These are phyloP conservation scores for Acomys russatus DNA, from an alignment of 2,797 vertebrate species.

Conservation along the genomic window DNA sequence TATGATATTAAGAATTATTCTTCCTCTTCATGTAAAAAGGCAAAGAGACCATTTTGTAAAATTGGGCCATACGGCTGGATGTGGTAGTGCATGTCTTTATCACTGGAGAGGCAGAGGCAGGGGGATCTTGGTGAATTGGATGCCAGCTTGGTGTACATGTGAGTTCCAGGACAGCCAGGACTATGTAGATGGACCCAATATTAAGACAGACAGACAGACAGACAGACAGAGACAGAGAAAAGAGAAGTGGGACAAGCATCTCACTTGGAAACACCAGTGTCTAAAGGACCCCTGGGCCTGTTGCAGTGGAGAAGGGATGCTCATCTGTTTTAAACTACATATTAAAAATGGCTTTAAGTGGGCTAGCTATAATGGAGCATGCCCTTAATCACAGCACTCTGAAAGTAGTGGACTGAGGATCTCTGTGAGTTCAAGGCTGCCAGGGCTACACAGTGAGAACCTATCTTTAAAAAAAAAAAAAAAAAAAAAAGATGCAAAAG, in stretches of 20 bases:
- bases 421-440: not conserved
- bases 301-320: fast-evolving
- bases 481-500: not conserved
- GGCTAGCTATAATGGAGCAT: not conserved
- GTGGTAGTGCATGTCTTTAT: not conserved
- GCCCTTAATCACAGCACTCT: not conserved
- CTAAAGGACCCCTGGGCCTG: fast-evolving
- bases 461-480: not conserved
- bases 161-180: not conserved
- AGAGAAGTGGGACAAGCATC: not conserved
- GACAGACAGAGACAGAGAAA: not conserved
- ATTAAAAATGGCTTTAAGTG: not conserved
- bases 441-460: not conserved
- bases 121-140: not conserved
- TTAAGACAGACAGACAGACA: too few relatives aligned
- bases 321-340: not conserved
- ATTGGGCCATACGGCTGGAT: not conserved
- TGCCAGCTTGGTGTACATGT: not conserved
- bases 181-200: not conserved
- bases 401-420: not conserved
- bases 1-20: conserved; percentile 7
- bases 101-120: not conserved
- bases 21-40: conserved; percentile 28
- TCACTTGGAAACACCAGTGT: not conserved
- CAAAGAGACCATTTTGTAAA: conserved; percentile 30